Evolutionary conservation across 2,888 invertebrate species (phyloP), one percentile per base, ranked within the genome.

Genomic region (Tetragonula carbonaria): DNA sequence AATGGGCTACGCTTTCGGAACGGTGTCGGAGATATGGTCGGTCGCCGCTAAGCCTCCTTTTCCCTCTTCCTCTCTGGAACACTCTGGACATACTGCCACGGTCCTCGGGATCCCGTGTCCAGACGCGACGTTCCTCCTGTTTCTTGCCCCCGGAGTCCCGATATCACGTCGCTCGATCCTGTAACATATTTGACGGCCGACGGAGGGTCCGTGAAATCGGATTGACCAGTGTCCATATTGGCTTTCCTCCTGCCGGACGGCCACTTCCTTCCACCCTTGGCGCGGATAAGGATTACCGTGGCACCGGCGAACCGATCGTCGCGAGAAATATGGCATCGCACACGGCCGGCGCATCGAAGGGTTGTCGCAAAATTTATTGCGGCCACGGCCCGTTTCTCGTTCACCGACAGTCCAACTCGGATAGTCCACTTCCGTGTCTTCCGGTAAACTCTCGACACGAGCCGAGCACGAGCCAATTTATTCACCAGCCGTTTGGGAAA

Each of bases 171-270:
- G 33, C 86, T 86, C 86, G 92, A 93, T 93, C 91, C 91, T 91
- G 92, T 93, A 93, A 93, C 93, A 93, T 93, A 93, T 93, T 93
- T 93, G 93, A 93, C 90, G 92, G 88, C 85, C 87, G 83, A 80
- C 65, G 82, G 88, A 91, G 92, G 91, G 91, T 91, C 89, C 88
- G 88, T 90, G 90, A 93, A 94, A 94, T 93, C 94, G 92, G 94
- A 94, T 94, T 93, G 94, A 94, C 93, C 93, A 88, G 80, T 91
- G 90, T 91, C 92, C 93, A 93, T 93, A 93, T 93, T 93, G 93
- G 91, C 84, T 86, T 79, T 82, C 65, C 82, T 82, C 79, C 79
- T 72, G 68, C 72, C 63, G 86, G 67, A 57, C 57, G 59, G 78
- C 74, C 86, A 81, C 82, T 79, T 86, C 68, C 80, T 80, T 70